These are phyloP conservation scores for Lonchura striata DNA, from an alignment of 2,113 vertebrate species.

Conservation along the genomic window DNA sequence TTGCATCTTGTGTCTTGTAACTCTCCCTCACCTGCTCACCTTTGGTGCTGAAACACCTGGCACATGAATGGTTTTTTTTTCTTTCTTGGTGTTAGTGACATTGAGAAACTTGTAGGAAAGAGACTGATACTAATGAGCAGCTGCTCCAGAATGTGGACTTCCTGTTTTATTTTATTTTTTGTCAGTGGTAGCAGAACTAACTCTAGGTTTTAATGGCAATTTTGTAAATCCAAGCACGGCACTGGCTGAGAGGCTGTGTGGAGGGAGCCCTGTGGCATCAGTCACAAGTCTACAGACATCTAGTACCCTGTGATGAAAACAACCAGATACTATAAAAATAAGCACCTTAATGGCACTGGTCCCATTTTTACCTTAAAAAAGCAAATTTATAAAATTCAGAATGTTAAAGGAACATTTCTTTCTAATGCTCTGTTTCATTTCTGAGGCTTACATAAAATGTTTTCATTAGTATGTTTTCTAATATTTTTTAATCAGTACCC, in stretches of 20 bases:
- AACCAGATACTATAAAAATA: neutral
- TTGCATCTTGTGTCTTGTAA: neutral
- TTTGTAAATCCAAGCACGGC: accelerated
- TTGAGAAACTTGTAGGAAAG: neutral
- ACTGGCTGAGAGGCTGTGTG: neutral
- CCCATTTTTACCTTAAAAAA: neutral
- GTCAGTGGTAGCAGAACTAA: neutral
- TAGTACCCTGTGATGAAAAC: neutral
- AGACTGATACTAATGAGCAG: neutral
- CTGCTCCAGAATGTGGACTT: neutral
- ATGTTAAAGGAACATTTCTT: neutral
- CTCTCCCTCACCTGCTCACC: neutral
- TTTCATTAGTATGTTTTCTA: neutral
- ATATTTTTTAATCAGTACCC: neutral
- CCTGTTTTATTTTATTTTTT: neutral
- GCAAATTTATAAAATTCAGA: neutral
- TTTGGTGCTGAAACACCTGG: neutral
- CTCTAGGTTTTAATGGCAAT: neutral
- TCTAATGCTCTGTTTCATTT: neutral
- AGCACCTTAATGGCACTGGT: neutral
- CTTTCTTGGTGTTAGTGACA: neutral
- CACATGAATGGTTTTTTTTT: accelerated
- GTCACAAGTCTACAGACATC: neutral
- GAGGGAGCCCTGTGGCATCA: neutral
- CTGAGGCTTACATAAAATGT: neutral